These are phyloP conservation scores for Lottia gigantea DNA, from an alignment of 2,888 invertebrate genomes.

Conservation along the genomic window DNA sequence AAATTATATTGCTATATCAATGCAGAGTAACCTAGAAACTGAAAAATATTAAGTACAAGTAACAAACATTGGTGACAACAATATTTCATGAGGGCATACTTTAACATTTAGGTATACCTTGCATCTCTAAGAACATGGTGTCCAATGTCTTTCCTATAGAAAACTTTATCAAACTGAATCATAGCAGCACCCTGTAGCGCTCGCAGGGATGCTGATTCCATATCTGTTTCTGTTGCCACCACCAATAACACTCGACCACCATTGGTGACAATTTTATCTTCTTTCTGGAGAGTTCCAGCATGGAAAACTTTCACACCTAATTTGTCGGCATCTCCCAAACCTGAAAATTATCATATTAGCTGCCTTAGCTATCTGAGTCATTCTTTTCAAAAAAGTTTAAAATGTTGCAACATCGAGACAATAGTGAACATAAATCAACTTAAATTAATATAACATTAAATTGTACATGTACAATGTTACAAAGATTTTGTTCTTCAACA, in stretches of 20 bases:
- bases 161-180: constrained; percentile 87
- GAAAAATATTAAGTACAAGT: too few relatives aligned
- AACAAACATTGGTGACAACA: too few relatives aligned
- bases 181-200: constrained; percentile 79
- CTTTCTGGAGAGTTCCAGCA: constrained; percentile 79
- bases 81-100: too few relatives aligned
- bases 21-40: too few relatives aligned
- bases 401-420: too few relatives aligned
- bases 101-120: background rate
- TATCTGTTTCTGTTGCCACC: constrained; percentile 77
- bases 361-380: constrained; percentile 14
- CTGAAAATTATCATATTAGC: constrained; percentile 29
- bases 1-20: too few relatives aligned
- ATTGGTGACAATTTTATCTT: constrained; percentile 79
- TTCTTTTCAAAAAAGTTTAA: background rate
- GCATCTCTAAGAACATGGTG: constrained; percentile 79
- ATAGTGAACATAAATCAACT: too few relatives aligned
- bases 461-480: too few relatives aligned
- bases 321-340: constrained; percentile 50
- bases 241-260: constrained; percentile 87
- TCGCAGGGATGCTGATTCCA: constrained; percentile 79
- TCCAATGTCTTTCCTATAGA: constrained; percentile 90
- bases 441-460: too few relatives aligned
- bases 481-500: too few relatives aligned
- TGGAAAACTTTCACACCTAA: constrained; percentile 77